Base-by-base conservation (phyloP, 2,797 vertebrate species). In the Percopsis omiscomaycus region DNA sequence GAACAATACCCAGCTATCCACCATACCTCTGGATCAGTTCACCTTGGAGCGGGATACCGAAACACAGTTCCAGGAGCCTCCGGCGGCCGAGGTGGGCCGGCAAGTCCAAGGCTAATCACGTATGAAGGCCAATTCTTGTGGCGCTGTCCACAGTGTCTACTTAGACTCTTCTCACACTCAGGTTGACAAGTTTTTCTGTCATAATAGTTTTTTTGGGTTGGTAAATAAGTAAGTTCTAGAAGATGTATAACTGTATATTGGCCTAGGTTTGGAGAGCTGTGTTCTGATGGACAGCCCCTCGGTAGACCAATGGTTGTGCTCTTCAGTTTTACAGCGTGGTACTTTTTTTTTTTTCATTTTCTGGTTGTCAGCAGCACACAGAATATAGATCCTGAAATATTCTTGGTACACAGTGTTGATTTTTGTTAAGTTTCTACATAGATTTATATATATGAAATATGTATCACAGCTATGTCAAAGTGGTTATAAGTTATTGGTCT, bases 121-220 rank as follows among this genome's bases (percentile, higher is more conserved):
- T 81, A 91, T 75, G 3, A 87, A 89, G 79, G 84, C 84, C 77
- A 67, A 66, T 80, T 89, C 86, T 85, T 75, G 77, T 68, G 71
- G 70, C 81, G 11, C 87, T 78, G 51, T 72, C 73, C 66, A 72
- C 69, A 68, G 84, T 74, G 86, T 84, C 84, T 84, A 84, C 86
- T 86, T 84, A 89, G 87, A 92, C 84, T 90, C 86, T 86, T 82
- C 77, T 91, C 89, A 84, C 93, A 94, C 96, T 98, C 96, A 97
- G 96, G 96, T 98, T 92, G 89, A 94, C 91, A 89, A 86, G 74
- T 77, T 64, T 84, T 86, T 64, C 64, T 87, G 88, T 85, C 64
- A 77, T 68, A 83, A 77, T 88, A 84, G 61, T 79, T 84, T 79
- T 71, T 82, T 82, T 76, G 28, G 70, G 73, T 90, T 88, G 87